phyloP scores from a whole-genome alignment of 1,140 invertebrate species.

The Drosophila bifasciata region DNA sequence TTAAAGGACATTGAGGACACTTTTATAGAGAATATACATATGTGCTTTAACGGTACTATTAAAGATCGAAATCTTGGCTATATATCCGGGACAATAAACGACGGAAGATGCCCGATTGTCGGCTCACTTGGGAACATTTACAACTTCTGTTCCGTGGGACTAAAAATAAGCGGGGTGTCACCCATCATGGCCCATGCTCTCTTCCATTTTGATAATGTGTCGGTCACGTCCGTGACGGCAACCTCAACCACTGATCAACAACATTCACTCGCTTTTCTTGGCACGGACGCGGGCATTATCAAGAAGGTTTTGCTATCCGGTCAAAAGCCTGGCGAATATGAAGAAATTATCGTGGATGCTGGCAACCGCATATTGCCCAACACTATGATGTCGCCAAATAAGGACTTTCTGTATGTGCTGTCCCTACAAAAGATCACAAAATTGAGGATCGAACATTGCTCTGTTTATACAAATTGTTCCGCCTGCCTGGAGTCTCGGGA shows the following conservation, averaged over 20 bases:
- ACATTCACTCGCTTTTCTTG: conserved; percentile 96
- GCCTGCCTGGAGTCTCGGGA: conserved; percentile 95
- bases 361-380: conserved; percentile 92
- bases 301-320: conserved; percentile 91
- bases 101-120: conserved; percentile 94
- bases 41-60: conserved; percentile 97
- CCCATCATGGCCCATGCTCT: conserved; percentile 91
- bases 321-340: conserved; percentile 89
- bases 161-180: conserved; percentile 95
- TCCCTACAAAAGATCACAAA: conserved; percentile 92
- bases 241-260: conserved; percentile 90
- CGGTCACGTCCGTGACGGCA: conserved; percentile 92
- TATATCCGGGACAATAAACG: conserved; percentile 94
- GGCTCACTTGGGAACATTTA: conserved; percentile 95
- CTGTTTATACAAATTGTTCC: conserved; percentile 94
- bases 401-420: conserved; percentile 90
- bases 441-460: conserved; percentile 96
- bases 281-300: conserved; percentile 90
- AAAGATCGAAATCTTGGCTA: conserved; percentile 96
- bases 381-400: conserved; percentile 90
- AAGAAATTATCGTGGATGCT: conserved; percentile 89
- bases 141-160: conserved; percentile 95
- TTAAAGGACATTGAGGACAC: conserved; percentile 94
- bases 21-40: conserved; percentile 98
- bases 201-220: conserved; percentile 91